Evolutionary conservation across 2,797 vertebrate species (phyloP), one percentile per base, ranked within the genome.

Genomic region (Etheostoma nigrum): DNA sequence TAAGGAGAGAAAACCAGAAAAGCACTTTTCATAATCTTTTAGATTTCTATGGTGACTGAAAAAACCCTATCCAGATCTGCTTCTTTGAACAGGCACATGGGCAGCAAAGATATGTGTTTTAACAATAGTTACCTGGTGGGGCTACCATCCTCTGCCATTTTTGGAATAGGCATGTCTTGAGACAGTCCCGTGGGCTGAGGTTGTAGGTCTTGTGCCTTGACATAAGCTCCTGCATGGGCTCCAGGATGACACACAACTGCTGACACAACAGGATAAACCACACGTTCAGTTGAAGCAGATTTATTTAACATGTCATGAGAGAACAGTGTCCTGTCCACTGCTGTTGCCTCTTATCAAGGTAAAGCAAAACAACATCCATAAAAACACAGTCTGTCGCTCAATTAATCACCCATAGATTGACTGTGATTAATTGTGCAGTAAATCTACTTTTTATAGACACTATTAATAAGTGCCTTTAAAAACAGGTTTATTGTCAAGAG

Each of bases 191-290:
- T 7, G 98, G 98, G 92, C 98, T 99, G 95, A 99, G 97, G 95
- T 97, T 99, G 96, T 99, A 99, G 11, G 98, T 99, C 97, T 99
- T 99, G 92, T 99, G 98, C 94, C 98, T 96, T 64, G 98, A 99
- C 98, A 99, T 99, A 94, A 99, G 95, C 91, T 99, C 98, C 92
- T 99, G 98, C 98, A 99, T 99, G 92, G 98, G 98, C 95, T 99
- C 98, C 97, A 99, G 95, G 94, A 99, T 99, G 93, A 99, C 98
- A 94, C 98, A 99, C 96, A 99, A 95, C 98, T 99, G 94, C 70
- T 71, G 69, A 87, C 74, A 91, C 71, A 75, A 81, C 2, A 42
- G 42, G 16, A 78, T 60, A 81, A 73, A 78, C 2, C 25, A 59
- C 62, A 83, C 11, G 4, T 30, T 72, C 5, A 40, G 55, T 81